Percentiles rank a stretch among this genome's conserved stretches.
Conservation (phyloP, 1,140 invertebrate species). For the Yoshiicerus persimilis region DNA sequence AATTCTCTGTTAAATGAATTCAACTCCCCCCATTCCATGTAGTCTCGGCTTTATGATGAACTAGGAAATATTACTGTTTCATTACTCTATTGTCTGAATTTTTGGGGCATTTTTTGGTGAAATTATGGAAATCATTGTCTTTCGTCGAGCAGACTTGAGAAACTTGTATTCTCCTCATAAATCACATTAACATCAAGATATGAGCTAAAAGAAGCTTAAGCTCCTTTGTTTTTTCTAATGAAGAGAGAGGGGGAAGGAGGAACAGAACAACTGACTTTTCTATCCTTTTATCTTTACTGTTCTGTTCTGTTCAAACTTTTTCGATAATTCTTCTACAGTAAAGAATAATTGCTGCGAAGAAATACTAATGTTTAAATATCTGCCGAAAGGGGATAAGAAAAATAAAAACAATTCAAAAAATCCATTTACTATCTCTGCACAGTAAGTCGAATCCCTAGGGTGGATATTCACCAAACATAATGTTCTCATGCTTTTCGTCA, state of each 20-base stretch:
- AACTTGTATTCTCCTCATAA: neutral
- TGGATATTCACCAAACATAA: too few relatives aligned
- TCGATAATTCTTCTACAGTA: slow-evolving; percentile 4
- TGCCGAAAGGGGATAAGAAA: neutral
- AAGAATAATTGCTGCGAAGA: neutral
- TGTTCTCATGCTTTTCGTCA: neutral
- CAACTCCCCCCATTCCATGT: slow-evolving; percentile 47
- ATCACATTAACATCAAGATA: slow-evolving; percentile 16
- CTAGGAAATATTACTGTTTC: slow-evolving; percentile 40
- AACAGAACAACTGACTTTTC: neutral
- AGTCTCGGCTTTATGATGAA: slow-evolving; percentile 36
- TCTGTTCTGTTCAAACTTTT: neutral
- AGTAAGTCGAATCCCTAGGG: too few relatives aligned
- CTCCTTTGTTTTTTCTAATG: neutral
- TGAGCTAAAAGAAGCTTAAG: neutral
- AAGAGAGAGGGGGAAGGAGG: neutral
- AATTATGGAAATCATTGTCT: slow-evolving; percentile 32
- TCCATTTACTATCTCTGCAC: neutral
- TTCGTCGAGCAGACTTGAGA: neutral
- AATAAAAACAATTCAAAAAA: neutral
- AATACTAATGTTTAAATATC: neutral
- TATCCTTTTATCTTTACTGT: neutral
- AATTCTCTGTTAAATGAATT: slow-evolving; percentile 45
- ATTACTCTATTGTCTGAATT: slow-evolving; percentile 38
- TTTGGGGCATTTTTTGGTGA: slow-evolving; percentile 29